Evolutionary conservation across 2,888 invertebrate species (phyloP).

Genomic region (Aleiodes testaceus): DNA sequence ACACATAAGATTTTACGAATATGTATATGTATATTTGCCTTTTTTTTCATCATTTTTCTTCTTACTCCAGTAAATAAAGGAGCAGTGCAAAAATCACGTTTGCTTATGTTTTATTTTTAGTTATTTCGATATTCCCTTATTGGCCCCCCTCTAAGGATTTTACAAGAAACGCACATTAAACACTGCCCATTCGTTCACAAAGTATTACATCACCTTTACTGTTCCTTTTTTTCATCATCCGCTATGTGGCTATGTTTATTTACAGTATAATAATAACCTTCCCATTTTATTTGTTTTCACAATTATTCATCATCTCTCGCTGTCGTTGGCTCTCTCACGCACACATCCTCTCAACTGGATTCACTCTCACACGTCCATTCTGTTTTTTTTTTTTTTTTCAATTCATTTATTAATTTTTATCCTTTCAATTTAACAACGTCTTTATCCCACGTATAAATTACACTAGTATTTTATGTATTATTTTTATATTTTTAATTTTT

Average conservation of each 20-base stretch:
- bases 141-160: constrained; percentile 21
- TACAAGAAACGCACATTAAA: background rate
- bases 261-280: constrained; percentile 49
- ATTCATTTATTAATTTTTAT: constrained; percentile 16
- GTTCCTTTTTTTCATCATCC: constrained; percentile 34
- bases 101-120: constrained; percentile 27
- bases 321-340: background rate
- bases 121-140: background rate
- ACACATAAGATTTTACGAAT: constrained; percentile 53
- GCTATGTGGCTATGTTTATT: constrained; percentile 51
- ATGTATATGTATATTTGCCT: constrained; percentile 54
- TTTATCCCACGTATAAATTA: constrained; percentile 56
- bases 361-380: background rate
- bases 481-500: constrained; percentile 51
- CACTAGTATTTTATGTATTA: constrained; percentile 46
- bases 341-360: constrained; percentile 19
- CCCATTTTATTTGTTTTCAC: constrained; percentile 34
- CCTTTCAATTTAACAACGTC: constrained; percentile 51
- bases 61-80: constrained; percentile 40
- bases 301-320: constrained; percentile 19
- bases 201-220: constrained; percentile 39
- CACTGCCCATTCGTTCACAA: constrained; percentile 24
- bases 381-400: background rate
- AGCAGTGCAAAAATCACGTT: constrained; percentile 27
- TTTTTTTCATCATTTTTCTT: constrained; percentile 46